These are phyloP conservation scores for Lonchura striata DNA, from an alignment of 2,113 vertebrate species.

Conservation along the genomic window DNA sequence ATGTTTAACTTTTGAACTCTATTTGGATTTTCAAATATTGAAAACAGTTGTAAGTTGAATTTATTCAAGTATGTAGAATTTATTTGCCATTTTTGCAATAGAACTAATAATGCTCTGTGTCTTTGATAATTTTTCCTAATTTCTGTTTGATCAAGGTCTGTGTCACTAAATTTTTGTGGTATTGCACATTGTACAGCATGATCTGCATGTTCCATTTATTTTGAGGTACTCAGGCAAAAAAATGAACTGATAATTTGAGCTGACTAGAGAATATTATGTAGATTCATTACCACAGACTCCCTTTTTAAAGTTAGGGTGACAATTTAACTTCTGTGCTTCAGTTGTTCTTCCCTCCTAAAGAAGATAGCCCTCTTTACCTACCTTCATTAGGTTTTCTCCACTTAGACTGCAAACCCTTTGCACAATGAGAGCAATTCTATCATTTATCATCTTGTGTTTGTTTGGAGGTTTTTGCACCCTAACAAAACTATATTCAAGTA, in stretches of 20 bases:
- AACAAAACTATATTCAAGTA: neutral
- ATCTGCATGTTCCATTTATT: neutral
- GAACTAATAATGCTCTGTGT: neutral
- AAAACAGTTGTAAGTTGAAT: neutral
- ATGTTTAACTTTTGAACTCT: neutral
- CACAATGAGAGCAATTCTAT: neutral
- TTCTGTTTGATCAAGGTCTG: neutral
- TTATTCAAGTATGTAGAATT: neutral
- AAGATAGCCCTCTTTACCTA: neutral
- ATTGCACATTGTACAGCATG: neutral
- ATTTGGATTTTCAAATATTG: neutral
- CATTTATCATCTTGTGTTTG: fast-evolving
- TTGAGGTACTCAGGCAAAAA: neutral
- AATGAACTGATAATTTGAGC: neutral
- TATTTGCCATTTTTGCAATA: neutral
- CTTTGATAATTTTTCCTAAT: neutral
- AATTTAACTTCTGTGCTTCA: neutral
- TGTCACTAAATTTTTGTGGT: neutral
- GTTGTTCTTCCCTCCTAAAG: neutral
- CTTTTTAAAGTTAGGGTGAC: neutral
- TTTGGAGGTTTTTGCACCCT: neutral
- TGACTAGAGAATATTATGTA: neutral
- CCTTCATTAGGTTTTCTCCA: neutral
- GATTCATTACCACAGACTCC: neutral
- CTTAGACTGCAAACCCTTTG: neutral